These are phyloP conservation scores for Alca torda DNA, from an alignment of 2,797 vertebrate genomes.

Conservation along the genomic window DNA sequence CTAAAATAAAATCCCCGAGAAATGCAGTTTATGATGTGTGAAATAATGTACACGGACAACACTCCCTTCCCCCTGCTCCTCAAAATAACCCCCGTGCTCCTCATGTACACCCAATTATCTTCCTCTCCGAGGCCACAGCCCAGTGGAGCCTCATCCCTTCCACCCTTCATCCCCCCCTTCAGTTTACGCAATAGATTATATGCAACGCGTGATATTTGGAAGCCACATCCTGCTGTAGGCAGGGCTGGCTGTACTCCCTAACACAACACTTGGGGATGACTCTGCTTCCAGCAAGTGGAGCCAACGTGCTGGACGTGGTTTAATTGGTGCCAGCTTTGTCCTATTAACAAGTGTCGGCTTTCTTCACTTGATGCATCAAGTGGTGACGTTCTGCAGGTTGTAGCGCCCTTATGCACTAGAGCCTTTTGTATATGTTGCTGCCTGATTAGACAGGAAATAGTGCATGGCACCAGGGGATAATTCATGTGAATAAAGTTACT, in stretches of 20 bases:
- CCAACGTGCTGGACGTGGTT: not conserved
- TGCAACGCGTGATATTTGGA: not conserved
- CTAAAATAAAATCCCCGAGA: not conserved
- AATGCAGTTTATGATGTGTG: not conserved
- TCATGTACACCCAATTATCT: not conserved
- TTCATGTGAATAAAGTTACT: not conserved
- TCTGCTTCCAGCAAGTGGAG: conserved; percentile 32
- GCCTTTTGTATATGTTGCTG: not conserved
- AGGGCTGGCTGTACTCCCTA: conserved; percentile 36
- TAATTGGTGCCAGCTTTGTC: conserved; percentile 50
- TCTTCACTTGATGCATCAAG: not conserved
- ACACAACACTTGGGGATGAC: conserved; percentile 33
- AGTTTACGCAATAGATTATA: not conserved
- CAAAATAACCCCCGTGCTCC: not conserved
- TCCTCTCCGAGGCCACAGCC: not conserved
- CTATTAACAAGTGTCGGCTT: not conserved
- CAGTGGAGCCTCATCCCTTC: not conserved
- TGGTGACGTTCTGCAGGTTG: conserved; percentile 5
- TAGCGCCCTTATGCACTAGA: not conserved
- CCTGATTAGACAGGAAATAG: conserved; percentile 22
- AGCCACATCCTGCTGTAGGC: conserved; percentile 53
- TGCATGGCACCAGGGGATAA: conserved; percentile 5
- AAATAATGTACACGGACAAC: not conserved
- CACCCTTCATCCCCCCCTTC: not conserved
- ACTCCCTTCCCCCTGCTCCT: not conserved